Evolutionary conservation across 2,113 vertebrate species (phyloP).

Genomic region (Oostethus manadensis): DNA sequence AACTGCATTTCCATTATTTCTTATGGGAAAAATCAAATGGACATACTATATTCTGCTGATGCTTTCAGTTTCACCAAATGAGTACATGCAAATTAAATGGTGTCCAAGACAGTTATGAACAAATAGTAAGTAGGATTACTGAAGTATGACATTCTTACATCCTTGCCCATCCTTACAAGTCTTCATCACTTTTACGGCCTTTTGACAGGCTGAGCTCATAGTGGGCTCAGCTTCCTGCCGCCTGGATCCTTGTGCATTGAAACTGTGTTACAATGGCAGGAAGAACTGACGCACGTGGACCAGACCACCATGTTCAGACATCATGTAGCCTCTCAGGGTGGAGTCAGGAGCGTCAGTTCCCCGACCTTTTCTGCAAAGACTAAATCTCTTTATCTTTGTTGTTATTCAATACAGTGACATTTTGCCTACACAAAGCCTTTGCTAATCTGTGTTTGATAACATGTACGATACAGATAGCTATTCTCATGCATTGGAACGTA

Average conservation of each 20-base stretch:
- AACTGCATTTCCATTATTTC: no score
- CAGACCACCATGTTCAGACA: slow-evolving; percentile 40
- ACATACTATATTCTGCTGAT: no score
- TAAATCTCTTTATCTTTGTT: slow-evolving; percentile 13
- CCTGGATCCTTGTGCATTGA: slow-evolving; percentile 37
- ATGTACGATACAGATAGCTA: slow-evolving; percentile 9
- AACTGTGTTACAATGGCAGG: slow-evolving; percentile 64
- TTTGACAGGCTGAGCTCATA: slow-evolving; percentile 39
- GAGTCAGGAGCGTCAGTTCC: slow-evolving; percentile 34
- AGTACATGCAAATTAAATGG: neutral
- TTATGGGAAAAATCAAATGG: no score
- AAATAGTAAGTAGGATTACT: neutral
- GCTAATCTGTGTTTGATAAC: slow-evolving; percentile 12
- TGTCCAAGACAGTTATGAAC: neutral
- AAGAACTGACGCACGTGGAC: slow-evolving; percentile 50
- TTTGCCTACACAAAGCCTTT: neutral
- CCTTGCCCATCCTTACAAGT: neutral
- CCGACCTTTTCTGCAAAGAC: slow-evolving; percentile 55
- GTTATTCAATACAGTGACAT: slow-evolving; percentile 25
- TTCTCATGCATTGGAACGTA: neutral
- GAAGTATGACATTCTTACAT: neutral
- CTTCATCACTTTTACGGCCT: neutral
- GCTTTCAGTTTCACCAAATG: no score
- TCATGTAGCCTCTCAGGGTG: slow-evolving; percentile 48
- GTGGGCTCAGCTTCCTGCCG: slow-evolving; percentile 53